phyloP scores from a whole-genome alignment of 2,888 invertebrate genomes.

The Dicroscelio sp. region DNA sequence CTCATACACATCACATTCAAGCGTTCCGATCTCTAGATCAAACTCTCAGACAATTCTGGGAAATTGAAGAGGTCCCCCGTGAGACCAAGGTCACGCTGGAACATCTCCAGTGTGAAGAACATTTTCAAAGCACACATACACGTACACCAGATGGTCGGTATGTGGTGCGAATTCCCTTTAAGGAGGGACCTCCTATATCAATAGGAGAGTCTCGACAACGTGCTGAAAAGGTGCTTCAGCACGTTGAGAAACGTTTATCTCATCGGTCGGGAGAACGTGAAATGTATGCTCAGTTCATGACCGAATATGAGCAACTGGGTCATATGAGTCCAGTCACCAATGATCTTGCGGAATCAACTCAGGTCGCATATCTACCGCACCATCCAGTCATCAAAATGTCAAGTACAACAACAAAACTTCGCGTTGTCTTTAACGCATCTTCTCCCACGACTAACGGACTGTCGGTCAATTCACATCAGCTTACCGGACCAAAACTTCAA shows the following conservation, averaged over 20 bases:
- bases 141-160: too few relatives aligned
- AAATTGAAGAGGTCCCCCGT: background rate
- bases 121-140: too few relatives aligned
- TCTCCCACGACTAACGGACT: too few relatives aligned
- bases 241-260: background rate
- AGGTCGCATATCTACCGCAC: constrained; percentile 12
- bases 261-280: background rate
- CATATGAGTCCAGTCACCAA: constrained; percentile 12
- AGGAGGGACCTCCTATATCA: background rate
- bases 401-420: too few relatives aligned
- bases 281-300: constrained; percentile 9
- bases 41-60: background rate
- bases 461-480: too few relatives aligned
- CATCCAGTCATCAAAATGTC: background rate
- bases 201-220: too few relatives aligned
- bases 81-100: background rate
- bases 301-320: constrained; percentile 20
- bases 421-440: too few relatives aligned
- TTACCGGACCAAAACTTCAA: too few relatives aligned
- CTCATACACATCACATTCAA: constrained; percentile 10
- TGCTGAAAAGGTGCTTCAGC: too few relatives aligned
- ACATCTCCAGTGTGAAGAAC: too few relatives aligned
- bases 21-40: background rate
- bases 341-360: background rate
- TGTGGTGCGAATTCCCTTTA: too few relatives aligned